Evolutionary conservation across 1,140 invertebrate species (phyloP), one percentile per base, ranked within the genome.

Genomic region (Caenorhabditis inopinata): DNA sequence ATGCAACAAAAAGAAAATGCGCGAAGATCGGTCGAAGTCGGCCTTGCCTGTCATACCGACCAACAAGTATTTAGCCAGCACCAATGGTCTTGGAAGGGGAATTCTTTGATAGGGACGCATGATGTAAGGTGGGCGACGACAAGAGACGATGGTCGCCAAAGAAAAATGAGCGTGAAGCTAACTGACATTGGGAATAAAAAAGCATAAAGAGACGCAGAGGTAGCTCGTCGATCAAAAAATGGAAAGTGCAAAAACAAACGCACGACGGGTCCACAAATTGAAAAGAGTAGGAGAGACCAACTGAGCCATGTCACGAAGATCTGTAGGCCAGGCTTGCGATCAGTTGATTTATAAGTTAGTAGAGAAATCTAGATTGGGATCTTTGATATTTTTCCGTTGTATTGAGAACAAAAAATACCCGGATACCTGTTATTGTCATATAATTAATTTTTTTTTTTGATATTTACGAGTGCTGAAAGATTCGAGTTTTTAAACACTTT

Each of bases 81-180:
- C 58, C 38, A 32, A 68, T 68, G 58, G 58, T 68, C 58, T 68
- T 68, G 18, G 58, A 38, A 38, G 32, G 38, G 38, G 38, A 68
- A 18, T 38, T 16, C 2, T 68, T 38, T 21, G 58, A 4, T 18
- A 32, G 58, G 58, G 58, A 32, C 58, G 38, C 58, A 18, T 32
- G 58, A 38, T 32, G 38, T 16, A n/a, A 68, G 58, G 38, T 21
- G 58, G 32, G 58, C 35, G n/a, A 25, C 4, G 58, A 42, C 58
- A 38, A 68, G 58, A 68, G 58, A 68, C 58, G 58, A 38, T 12
- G 58, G 58, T 32, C 58, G 58, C 35, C 29, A 68, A 68, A 58
- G 53, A 38, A 68, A 51, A 68, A 68, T 1, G 23, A 32, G 32
- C 27, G 58, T 68, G 32, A 68, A 68, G 58, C 58, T 68, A 25